Base-by-base conservation (phyloP, 2,113 vertebrate genomes). In the Rutilus rutilus region DNA sequence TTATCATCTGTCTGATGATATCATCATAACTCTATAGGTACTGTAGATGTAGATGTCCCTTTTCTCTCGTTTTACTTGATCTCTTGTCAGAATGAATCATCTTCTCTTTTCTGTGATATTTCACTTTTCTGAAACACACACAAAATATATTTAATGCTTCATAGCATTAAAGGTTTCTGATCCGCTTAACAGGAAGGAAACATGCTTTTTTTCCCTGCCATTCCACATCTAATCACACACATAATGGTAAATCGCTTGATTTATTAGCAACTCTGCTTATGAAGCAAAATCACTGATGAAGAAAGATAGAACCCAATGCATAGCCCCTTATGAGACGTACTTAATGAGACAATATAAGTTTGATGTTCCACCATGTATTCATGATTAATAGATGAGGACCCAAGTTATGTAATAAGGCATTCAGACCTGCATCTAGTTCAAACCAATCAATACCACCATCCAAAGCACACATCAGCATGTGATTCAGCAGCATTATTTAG, bases 301-400 rank as follows among this genome's bases (percentile, higher is more conserved):
- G 62, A 82, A 82, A 82, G 17, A 67, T 12, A n/a, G 45, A 82
- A 33, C 45, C 62, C 62, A 82, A 50, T 67, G 19, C 27, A 30
- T 69, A 52, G 27, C 45, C 60, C 45, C 79, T 82, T 25, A 30
- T 67, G 79, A 82, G 79, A 82, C 62, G 2, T 14, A 30, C 27
- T 47, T 67, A 67, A 82, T 82, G 45, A 82, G 79, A 69, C 19
- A 67, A 82, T 17, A 52, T 52, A 82, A 69, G 60, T 45, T 67
- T 82, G 62, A 82, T 82, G 79, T 82, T 69, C 45, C 62, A 47
- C 62, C 60, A 52, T 67, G 79, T 67, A 67, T 82, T 52, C 25
- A 67, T 82, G 62, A 82, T 82, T 82, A 82, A 82, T 82, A 82
- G 79, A 67, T 67, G 62, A 69, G 25, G 60, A 82, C 62, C 54